Evolutionary conservation across 2,888 invertebrate genomes (phyloP).

Genomic region (Myopa tessellatipennis): DNA sequence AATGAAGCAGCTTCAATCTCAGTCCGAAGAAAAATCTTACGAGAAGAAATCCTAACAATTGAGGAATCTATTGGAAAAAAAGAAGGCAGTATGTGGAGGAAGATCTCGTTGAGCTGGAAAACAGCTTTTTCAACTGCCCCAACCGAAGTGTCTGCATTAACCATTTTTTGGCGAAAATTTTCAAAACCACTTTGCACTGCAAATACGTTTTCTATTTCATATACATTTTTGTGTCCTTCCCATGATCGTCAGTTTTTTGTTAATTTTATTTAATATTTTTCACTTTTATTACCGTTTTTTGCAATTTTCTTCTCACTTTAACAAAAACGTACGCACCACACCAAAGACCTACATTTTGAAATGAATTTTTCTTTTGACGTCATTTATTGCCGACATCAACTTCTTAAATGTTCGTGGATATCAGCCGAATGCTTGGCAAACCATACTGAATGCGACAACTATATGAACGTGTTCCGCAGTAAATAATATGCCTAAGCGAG

Average conservation of each 20-base stretch:
- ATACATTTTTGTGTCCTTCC: constrained; percentile 53
- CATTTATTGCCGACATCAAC: constrained; percentile 47
- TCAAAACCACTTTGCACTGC: constrained; percentile 57
- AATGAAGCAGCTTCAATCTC: too few relatives aligned
- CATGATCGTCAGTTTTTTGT: constrained; percentile 51
- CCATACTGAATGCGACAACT: constrained; percentile 32
- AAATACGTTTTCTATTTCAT: constrained; percentile 53
- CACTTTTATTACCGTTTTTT: constrained; percentile 65
- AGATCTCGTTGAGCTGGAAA: too few relatives aligned
- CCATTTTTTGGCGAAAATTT: constrained; percentile 47
- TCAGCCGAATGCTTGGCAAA: constrained; percentile 19
- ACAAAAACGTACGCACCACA: constrained; percentile 68
- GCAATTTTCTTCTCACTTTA: constrained; percentile 64
- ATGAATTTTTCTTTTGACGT: constrained; percentile 54
- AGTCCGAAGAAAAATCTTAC: too few relatives aligned
- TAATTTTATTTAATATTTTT: constrained; percentile 57
- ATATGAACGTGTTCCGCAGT: background rate
- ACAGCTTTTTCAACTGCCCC: constrained; percentile 35
- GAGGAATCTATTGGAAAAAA: too few relatives aligned
- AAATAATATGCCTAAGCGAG: background rate
- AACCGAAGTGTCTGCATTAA: constrained; percentile 43
- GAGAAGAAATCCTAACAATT: too few relatives aligned
- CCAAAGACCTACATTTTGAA: constrained; percentile 70
- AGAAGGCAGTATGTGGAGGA: too few relatives aligned
- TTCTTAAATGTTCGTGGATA: constrained; percentile 3